Conservation (phyloP, 1,140 invertebrate species). For the Drosophila insularis region DNA sequence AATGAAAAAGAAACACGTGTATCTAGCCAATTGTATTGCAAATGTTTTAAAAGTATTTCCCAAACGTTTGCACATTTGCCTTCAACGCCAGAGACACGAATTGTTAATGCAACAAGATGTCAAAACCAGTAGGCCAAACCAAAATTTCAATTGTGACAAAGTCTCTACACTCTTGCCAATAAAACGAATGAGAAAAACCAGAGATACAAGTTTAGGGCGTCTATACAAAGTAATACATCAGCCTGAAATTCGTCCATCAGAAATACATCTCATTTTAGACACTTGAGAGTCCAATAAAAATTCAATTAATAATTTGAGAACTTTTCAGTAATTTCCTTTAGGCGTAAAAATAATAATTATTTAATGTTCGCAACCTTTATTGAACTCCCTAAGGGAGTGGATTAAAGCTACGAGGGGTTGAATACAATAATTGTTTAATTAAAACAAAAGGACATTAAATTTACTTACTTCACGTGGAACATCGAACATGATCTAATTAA, state of each 20-base stretch:
- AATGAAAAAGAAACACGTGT: conserved; percentile 36
- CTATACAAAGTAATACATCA: background rate
- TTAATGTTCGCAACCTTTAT: background rate
- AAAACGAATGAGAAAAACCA: background rate
- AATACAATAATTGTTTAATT: too few relatives aligned
- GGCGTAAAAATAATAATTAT: conserved; percentile 1
- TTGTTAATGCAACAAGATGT: conserved; percentile 47
- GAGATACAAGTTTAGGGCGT: too few relatives aligned
- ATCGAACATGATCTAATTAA: too few relatives aligned
- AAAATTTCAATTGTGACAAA: background rate
- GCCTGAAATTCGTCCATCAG: background rate
- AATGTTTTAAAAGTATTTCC: conserved; percentile 76
- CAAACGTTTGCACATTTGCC: conserved; percentile 70
- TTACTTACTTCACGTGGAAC: too few relatives aligned
- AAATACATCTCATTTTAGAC: background rate
- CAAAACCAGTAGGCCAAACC: conserved; percentile 1
- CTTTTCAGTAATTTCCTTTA: background rate
- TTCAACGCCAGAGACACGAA: conserved; percentile 63
- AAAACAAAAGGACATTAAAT: too few relatives aligned
- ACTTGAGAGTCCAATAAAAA: background rate
- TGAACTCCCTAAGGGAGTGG: background rate
- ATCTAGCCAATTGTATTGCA: conserved; percentile 77
- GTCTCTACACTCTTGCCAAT: background rate
- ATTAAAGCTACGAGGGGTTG: background rate
- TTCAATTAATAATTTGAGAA: background rate